Percentiles rank a stretch among this genome's conserved stretches.
Evolutionary conservation across 1,140 invertebrate genomes (phyloP).

Genomic region (Neodiprion virginianus): DNA sequence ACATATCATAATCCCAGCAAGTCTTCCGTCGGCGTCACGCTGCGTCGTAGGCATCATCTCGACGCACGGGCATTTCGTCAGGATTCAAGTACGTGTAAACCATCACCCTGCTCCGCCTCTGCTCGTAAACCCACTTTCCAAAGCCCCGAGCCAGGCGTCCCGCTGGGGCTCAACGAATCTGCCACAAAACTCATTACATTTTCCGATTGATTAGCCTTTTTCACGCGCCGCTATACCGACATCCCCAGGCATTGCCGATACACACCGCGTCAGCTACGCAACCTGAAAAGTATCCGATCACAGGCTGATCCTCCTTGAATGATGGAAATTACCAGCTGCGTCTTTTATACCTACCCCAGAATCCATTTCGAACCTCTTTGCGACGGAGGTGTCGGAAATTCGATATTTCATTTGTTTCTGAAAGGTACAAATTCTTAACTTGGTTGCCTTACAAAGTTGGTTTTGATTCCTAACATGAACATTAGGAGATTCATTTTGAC

Average conservation of each 20-base stretch:
- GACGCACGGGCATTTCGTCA: not conserved
- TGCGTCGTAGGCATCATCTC: not conserved
- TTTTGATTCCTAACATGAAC: too few species aligned
- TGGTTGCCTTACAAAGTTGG: too few species aligned
- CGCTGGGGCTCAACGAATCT: not conserved
- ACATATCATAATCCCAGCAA: constrained; percentile 12
- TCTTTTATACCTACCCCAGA: too few species aligned
- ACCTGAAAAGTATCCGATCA: too few species aligned
- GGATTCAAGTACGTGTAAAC: constrained; percentile 7
- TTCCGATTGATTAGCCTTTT: constrained; percentile 3
- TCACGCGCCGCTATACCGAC: not conserved
- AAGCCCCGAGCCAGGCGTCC: not conserved
- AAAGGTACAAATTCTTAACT: too few species aligned
- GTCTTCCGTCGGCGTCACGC: not conserved
- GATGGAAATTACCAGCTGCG: too few species aligned
- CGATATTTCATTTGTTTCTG: too few species aligned
- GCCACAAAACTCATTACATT: not conserved
- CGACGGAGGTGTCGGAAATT: too few species aligned
- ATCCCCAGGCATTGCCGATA: not conserved
- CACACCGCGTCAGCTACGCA: not conserved
- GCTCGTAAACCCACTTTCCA: not conserved
- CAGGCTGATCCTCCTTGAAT: too few species aligned
- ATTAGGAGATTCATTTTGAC: too few species aligned
- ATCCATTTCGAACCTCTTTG: too few species aligned
- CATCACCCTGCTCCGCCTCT: not conserved